These are phyloP conservation scores for Pteruthius melanotis DNA, from an alignment of 2,113 vertebrate species.

Conservation along the genomic window DNA sequence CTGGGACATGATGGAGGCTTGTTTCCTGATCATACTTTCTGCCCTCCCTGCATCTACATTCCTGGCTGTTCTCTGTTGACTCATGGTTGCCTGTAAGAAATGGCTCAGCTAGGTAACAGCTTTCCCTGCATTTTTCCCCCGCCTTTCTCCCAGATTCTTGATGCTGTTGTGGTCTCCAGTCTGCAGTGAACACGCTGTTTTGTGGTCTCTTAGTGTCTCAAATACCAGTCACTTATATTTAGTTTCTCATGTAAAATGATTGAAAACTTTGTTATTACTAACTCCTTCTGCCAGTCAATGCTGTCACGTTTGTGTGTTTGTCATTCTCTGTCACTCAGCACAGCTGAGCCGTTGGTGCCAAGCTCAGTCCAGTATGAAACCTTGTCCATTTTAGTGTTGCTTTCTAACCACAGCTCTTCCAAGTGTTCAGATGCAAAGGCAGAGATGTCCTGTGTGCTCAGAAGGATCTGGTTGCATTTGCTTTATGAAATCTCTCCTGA, in stretches of 20 bases:
- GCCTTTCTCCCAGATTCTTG: neutral
- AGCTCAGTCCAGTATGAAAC: neutral
- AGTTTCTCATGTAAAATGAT: neutral
- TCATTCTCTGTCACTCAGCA: neutral
- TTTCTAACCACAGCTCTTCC: neutral
- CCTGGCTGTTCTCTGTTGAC: neutral
- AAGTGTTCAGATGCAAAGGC: neutral
- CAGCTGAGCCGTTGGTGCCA: rapidly evolving
- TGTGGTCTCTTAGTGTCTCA: neutral
- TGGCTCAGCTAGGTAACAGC: neutral
- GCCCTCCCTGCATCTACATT: neutral
- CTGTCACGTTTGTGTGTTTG: neutral
- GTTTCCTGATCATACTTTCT: neutral
- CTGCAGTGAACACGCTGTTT: neutral
- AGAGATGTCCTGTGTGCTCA: neutral
- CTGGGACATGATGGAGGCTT: neutral
- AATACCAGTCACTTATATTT: neutral
- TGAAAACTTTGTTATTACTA: neutral
- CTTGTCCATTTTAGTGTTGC: neutral
- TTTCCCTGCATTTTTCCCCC: neutral
- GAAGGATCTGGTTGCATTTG: neutral
- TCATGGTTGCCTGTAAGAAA: neutral
- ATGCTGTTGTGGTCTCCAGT: neutral
- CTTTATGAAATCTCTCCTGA: neutral
- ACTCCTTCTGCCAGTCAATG: neutral